Evolutionary conservation across 2,888 invertebrate genomes (phyloP), one percentile per base, ranked within the genome.

Genomic region (Ceramica pisi): DNA sequence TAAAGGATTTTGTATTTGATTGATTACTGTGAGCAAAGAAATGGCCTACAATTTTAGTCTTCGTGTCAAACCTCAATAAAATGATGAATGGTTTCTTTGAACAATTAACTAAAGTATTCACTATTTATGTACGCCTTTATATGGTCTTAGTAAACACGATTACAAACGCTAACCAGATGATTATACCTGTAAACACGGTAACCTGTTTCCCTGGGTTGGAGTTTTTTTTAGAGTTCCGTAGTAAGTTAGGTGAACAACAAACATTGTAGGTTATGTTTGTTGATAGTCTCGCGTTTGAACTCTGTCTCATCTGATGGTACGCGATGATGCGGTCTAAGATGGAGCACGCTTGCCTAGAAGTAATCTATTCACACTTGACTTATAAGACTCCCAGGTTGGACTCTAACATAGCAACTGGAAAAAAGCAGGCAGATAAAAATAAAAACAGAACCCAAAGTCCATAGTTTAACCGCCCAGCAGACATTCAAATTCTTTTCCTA

Each of bases 141-240:
- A 50, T 26, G 23, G 48, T 0, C 14, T 9, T n/a, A 56, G n/a
- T 74, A 26, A 44, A 74, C 74, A 64, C n/a, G 10, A 41, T 41
- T 41, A 63, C 1, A 41, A 46, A 62, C n/a, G 44, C 19, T 56
- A 46, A 46, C 4, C 12, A 12, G 38, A n/a, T 2, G 2, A 23
- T 23, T 14, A 23, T 26, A 31, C 31, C 74, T 74, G n/a, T 0
- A 50, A 26, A 71, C 71, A 46, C 53, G 14, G 5, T 71, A 73
- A 62, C 73, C 73, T 53, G 14, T 16, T 73, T 55, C 53, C 21
- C 38, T 46, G 19, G 53, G 38, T 53, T 53, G 0, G 0, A n/a
- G 5, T 26, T 1, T 35, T 31, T 46, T 56, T 31, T 71, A 50
- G 21, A 14, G 50, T 71, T 44, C 41, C 23, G 12, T 71, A 14